Evolutionary conservation across 2,797 vertebrate species (phyloP), one percentile per base, ranked within the genome.

Genomic region (Phoxinus dragarum): DNA sequence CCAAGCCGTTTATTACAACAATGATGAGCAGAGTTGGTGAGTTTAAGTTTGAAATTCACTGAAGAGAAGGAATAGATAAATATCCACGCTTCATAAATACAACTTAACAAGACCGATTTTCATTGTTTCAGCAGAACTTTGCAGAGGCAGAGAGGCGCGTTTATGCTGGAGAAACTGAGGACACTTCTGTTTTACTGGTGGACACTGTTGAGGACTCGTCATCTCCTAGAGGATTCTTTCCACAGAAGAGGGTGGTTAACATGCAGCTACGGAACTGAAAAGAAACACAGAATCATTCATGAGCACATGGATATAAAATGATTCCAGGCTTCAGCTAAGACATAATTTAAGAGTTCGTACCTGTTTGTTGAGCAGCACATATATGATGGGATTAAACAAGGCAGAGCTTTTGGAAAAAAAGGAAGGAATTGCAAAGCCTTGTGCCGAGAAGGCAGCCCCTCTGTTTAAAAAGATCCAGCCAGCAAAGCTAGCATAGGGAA

Each of bases 381-480:
- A 90, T 52, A 90, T 90, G 66, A 90, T 59, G 1, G 97, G 95
- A 87, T 97, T 97, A 88, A 95, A 97, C 89, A 97, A 56, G 0
- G 96, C 95, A 66, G 96, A 92, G 88, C 94, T 96, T 92, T 97
- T 97, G 80, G 96, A 95, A 92, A 97, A 97, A 93, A 97, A 97
- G 88, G 96, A 93, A 17, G 97, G 97, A 80, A 96, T 36, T 56
- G 96, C 94, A 93, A 96, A 96, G 34, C 96, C 88, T 84, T 94
- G 84, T 12, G 96, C 91, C 95, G 91, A n/a, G 97, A 86, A 31
- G 47, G 93, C 88, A 0, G 96, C 95, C 75, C 95, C 91, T 19
- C 93, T 95, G 79, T 97, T 96, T 80, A 96, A 88, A 86, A 97
- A 96, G 89, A 97, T 96, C 91, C 95, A 96, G 74, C 93, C 95